Conservation (phyloP, 2,888 invertebrate genomes). For the Apeira syringaria region DNA sequence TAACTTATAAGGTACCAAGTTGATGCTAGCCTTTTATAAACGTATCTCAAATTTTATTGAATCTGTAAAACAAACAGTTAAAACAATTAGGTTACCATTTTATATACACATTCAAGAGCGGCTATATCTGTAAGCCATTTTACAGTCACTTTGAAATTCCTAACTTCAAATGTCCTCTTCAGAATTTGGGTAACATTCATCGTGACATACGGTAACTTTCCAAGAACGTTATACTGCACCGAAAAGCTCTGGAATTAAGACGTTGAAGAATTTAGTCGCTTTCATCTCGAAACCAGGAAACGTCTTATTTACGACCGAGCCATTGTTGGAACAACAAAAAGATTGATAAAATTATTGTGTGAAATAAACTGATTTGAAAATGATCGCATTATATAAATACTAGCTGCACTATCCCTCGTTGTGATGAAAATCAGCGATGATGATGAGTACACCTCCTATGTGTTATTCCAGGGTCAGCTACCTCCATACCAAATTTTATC, state of each 20-base stretch:
- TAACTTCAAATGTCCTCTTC: conserved; percentile 19
- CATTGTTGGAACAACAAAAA: conserved; percentile 22
- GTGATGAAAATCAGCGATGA: no score
- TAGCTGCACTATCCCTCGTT: no score
- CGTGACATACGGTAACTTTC: conserved; percentile 26
- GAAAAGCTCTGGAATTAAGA: conserved; percentile 30
- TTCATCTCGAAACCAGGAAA: conserved; percentile 63
- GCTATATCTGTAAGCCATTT: conserved; percentile 9
- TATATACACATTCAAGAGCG: not conserved
- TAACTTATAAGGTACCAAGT: no score
- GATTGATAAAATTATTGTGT: conserved; percentile 8
- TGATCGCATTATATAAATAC: conserved; percentile 1
- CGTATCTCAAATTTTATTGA: no score
- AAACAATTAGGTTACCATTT: not conserved
- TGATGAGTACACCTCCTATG: no score
- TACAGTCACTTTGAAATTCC: conserved; percentile 11
- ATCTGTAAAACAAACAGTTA: not conserved
- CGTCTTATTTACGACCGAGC: conserved; percentile 51
- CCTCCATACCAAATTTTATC: no score
- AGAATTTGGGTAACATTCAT: conserved; percentile 18
- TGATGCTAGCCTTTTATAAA: no score
- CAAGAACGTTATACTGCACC: conserved; percentile 17
- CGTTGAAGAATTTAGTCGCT: conserved; percentile 54
- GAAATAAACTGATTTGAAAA: conserved; percentile 9
- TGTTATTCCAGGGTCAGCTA: no score